Percentiles rank a stretch among this genome's conserved stretches.
Conservation (phyloP, 2,113 vertebrate species). For the Oxyruncus cristatus region DNA sequence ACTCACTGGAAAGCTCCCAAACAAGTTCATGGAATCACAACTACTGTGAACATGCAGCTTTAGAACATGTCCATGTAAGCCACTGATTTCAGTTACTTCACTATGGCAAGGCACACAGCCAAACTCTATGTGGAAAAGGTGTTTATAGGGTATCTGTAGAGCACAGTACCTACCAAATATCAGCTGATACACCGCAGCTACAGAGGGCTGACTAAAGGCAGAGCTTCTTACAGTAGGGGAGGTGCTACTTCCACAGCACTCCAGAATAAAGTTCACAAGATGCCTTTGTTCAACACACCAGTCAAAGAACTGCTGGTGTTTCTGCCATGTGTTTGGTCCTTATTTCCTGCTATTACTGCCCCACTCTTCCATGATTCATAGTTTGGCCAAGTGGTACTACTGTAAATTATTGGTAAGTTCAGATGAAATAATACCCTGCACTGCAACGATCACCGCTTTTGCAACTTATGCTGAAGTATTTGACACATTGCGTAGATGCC, state of each 20-base stretch:
- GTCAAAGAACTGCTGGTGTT: neutral
- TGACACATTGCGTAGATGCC: neutral
- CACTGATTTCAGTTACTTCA: neutral
- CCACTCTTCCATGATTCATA: neutral
- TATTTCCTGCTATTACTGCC: neutral
- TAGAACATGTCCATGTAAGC: fast-evolving
- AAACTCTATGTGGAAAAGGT: neutral
- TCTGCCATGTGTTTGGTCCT: neutral
- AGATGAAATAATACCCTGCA: neutral
- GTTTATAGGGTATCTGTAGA: fast-evolving
- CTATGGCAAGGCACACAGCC: fast-evolving
- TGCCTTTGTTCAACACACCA: neutral
- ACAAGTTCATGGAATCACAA: neutral
- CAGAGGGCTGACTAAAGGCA: neutral
- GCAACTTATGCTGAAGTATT: neutral
- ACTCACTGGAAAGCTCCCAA: neutral
- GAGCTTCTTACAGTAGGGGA: fast-evolving
- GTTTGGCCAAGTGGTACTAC: neutral
- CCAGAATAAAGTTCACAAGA: neutral
- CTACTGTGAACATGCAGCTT: neutral
- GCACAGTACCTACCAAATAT: neutral
- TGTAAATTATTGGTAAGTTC: neutral
- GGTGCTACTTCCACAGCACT: neutral
- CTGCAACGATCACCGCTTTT: fast-evolving
- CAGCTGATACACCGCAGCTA: neutral